Evolutionary conservation across 2,113 vertebrate species (phyloP).

Genomic region (Ctenodactylus gundi): DNA sequence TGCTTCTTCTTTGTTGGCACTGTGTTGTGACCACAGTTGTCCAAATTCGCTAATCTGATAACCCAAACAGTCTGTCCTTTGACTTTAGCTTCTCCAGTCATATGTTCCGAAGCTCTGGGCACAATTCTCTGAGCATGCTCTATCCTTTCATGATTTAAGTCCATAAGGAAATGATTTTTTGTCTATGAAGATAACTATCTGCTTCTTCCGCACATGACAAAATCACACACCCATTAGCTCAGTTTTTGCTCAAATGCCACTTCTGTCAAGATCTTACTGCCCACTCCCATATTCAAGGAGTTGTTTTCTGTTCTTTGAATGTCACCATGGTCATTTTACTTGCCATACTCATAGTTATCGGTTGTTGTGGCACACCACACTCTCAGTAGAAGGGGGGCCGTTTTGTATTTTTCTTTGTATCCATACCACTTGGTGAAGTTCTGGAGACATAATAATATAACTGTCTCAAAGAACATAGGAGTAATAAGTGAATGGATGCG

Average conservation of each 20-base stretch:
- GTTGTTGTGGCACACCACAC: neutral
- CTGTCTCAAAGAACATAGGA: neutral
- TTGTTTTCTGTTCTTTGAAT: neutral
- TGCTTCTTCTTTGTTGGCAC: neutral
- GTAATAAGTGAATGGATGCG: neutral
- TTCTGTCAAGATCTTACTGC: neutral
- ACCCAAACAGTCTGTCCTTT: neutral
- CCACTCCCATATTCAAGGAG: neutral
- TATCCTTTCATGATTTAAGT: neutral
- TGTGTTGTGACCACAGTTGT: neutral
- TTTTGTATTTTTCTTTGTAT: constrained; percentile 5
- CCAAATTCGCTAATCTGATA: neutral
- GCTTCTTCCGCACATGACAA: neutral
- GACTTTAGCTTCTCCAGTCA: neutral
- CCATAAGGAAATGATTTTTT: neutral
- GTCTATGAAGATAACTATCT: neutral
- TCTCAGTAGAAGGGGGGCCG: neutral
- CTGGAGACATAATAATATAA: neutral
- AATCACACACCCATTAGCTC: neutral
- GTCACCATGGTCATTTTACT: neutral
- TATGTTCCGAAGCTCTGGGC: neutral
- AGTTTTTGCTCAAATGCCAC: neutral
- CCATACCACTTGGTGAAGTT: neutral
- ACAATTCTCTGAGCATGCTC: neutral
- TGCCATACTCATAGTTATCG: neutral